A percentile compares a stretch with the other conserved stretches of the same genome.
Conservation (phyloP, 2,888 invertebrate species). For the Anagyrus pseudococci region DNA sequence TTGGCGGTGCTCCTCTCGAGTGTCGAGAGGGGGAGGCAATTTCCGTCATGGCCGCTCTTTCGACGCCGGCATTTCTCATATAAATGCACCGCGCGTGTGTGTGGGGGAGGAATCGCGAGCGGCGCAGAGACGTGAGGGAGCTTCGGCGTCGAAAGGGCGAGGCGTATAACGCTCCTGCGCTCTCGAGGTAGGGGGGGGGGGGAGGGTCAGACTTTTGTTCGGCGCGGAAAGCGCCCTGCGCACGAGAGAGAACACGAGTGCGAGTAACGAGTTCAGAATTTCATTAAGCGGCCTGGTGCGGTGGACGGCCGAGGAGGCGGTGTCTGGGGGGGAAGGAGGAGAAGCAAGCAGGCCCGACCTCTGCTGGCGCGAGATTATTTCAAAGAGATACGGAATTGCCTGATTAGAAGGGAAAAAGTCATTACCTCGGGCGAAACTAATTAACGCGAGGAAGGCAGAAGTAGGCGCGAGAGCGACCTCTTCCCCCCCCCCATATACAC, state of each 20-base stretch:
- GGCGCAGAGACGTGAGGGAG: neutral
- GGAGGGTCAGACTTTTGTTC: conserved; percentile 35
- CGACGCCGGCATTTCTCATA: too few species aligned
- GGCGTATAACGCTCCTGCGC: too few species aligned
- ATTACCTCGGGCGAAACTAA: conserved; percentile 63
- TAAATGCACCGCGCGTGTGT: neutral
- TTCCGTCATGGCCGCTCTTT: too few species aligned
- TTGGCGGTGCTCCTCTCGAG: too few species aligned
- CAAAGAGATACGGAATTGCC: conserved; percentile 64
- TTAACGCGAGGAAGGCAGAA: conserved; percentile 57
- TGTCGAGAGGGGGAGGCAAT: neutral
- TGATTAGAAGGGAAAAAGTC: conserved; percentile 63
- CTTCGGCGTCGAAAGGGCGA: too few species aligned
- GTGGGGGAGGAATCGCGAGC: neutral
- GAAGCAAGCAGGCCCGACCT: too few species aligned
- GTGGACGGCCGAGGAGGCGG: neutral
- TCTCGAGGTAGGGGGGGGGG: neutral
- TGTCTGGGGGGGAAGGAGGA: conserved; percentile 48
- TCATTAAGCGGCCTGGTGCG: conserved; percentile 56
- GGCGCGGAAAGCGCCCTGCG: conserved; percentile 11
- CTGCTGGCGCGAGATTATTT: conserved; percentile 63
- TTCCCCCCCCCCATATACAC: neutral
- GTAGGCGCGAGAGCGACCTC: conserved; percentile 15
- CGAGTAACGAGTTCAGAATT: conserved; percentile 63
- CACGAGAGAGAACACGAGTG: conserved; percentile 47